Evolutionary conservation across 2,113 vertebrate species (phyloP).

Genomic region (Lophotis ruficrista): DNA sequence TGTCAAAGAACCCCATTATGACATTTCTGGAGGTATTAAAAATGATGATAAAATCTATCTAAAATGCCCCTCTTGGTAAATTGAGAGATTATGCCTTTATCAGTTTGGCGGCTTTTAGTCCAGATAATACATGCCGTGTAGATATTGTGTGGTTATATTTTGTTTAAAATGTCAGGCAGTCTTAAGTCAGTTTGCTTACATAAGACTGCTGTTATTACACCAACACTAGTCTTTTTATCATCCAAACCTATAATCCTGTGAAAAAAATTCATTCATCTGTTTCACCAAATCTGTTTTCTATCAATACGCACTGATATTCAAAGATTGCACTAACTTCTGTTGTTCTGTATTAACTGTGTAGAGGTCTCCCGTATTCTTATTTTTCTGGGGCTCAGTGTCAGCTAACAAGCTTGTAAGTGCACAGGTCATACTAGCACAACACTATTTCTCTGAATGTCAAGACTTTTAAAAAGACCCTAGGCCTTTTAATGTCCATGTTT

Average conservation of each 20-base stretch:
- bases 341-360: neutral
- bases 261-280: neutral
- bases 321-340: neutral
- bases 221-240: neutral
- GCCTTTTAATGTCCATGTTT: neutral
- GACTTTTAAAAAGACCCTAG: neutral
- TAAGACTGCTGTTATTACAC: neutral
- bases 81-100: neutral
- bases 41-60: neutral
- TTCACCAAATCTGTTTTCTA: conserved; percentile 9
- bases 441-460: neutral
- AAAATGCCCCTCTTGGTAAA: neutral
- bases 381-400: neutral
- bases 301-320: neutral
- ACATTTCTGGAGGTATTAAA: neutral
- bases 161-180: neutral
- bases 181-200: neutral
- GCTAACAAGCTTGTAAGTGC: neutral
- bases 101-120: neutral
- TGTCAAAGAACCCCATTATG: neutral
- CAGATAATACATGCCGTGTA: neutral
- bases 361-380: neutral
- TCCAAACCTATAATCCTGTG: neutral
- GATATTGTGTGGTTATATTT: neutral
- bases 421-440: neutral